phyloP scores from a whole-genome alignment of 2,113 vertebrate genomes.

The Chaenocephalus aceratus region DNA sequence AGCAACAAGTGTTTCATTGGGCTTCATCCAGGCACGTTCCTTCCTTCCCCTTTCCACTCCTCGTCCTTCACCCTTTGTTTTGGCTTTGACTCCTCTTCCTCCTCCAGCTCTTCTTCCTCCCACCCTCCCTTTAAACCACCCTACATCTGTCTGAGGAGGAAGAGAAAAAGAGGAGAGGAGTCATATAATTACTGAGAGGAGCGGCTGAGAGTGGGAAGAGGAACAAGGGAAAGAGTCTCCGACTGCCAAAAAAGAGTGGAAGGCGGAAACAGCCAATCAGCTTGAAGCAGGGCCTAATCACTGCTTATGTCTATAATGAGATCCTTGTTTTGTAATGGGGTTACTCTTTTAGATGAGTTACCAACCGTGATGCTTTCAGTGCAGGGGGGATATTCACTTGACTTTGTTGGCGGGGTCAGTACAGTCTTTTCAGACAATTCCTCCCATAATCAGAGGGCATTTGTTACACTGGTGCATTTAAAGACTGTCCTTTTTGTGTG shows the following conservation, averaged over 20 bases:
- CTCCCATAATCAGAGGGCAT: conserved; percentile 53
- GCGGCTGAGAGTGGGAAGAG: conserved; percentile 36
- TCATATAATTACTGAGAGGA: conserved; percentile 51
- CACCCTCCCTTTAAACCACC: conserved; percentile 3
- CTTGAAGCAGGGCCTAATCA: conserved; percentile 44
- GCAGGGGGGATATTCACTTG: conserved; percentile 42
- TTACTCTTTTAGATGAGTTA: conserved; percentile 22
- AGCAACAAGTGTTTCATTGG: conserved; percentile 9
- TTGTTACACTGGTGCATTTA: conserved; percentile 67
- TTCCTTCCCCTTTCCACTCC: conserved; percentile 7
- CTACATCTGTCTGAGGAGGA: conserved; percentile 58
- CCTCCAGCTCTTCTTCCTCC: conserved; percentile 35
- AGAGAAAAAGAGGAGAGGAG: conserved; percentile 49
- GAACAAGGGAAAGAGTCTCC: conserved; percentile 20
- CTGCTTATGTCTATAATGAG: conserved; percentile 30
- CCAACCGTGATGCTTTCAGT: conserved; percentile 23
- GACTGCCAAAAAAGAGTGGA: conserved; percentile 31
- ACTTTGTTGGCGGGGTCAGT: conserved; percentile 37
- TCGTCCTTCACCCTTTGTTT: conserved; percentile 22
- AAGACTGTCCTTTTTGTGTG: conserved; percentile 44
- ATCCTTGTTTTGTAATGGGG: conserved; percentile 28
- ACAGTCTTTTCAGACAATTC: conserved; percentile 30
- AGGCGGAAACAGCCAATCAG: conserved; percentile 57
- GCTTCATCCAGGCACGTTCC: conserved; percentile 39
- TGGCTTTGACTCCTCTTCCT: conserved; percentile 42